A percentile compares a stretch with the other conserved stretches of the same genome.
phyloP scores from a whole-genome alignment of 1,140 invertebrate genomes.

The Drosophila sproati region DNA sequence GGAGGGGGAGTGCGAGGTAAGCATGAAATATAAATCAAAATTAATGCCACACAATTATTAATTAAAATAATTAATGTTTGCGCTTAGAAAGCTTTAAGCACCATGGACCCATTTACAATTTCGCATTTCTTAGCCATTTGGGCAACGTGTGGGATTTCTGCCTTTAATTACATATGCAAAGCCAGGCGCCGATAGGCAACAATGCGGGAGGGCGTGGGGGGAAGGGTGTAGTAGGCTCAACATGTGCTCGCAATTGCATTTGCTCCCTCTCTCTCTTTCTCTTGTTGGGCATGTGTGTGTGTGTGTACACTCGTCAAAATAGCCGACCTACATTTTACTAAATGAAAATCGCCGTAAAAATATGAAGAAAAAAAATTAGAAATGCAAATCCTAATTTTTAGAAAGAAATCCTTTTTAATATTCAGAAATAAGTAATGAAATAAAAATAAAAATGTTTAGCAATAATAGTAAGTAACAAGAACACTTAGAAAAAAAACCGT shows the following conservation, averaged over 20 bases:
- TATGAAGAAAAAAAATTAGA: too few relatives aligned
- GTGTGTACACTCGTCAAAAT: neutral
- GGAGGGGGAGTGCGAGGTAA: neutral
- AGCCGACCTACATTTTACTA: too few relatives aligned
- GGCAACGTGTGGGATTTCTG: conserved; percentile 18
- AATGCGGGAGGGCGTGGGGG: neutral
- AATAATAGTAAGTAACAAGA: too few relatives aligned
- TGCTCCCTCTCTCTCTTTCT: neutral
- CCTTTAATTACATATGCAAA: conserved; percentile 68
- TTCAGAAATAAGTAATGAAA: too few relatives aligned
- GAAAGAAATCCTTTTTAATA: too few relatives aligned
- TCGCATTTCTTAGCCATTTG: conserved; percentile 63
- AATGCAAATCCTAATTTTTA: too few relatives aligned
- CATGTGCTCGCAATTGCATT: conserved; percentile 63
- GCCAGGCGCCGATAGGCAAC: conserved; percentile 14
- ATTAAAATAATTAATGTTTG: conserved; percentile 77
- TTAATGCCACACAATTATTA: conserved; percentile 79
- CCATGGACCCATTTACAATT: conserved; percentile 31
- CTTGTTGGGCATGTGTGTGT: too few relatives aligned
- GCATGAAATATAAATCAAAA: conserved; percentile 73
- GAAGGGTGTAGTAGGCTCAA: neutral
- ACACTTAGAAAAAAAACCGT: too few relatives aligned
- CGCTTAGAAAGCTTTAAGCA: conserved; percentile 54
- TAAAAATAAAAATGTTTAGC: too few relatives aligned
- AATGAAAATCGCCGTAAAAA: too few relatives aligned